Evolutionary conservation across 2,888 invertebrate species (phyloP), one percentile per base, ranked within the genome.

Genomic region (Axea sp.): DNA sequence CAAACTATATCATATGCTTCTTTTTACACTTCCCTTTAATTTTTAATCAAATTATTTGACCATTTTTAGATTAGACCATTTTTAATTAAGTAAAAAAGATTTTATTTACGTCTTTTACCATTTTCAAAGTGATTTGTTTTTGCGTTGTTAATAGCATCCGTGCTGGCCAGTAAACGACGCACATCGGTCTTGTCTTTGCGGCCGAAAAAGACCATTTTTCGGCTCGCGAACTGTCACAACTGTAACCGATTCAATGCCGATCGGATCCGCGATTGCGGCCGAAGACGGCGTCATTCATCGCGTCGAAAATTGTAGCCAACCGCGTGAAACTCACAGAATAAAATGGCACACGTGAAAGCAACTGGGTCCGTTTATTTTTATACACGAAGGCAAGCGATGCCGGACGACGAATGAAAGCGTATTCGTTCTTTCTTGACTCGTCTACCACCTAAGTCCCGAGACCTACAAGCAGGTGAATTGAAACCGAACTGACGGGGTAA

Each of bases 41-140:
- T n/a, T n/a, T n/a, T n/a, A n/a, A n/a, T n/a, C n/a, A n/a, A n/a
- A n/a, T n/a, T n/a, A n/a, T n/a, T n/a, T n/a, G n/a, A n/a, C n/a
- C n/a, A n/a, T n/a, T n/a, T n/a, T n/a, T n/a, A n/a, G n/a, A n/a
- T n/a, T n/a, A n/a, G n/a, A n/a, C n/a, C n/a, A n/a, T n/a, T n/a
- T n/a, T n/a, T n/a, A n/a, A n/a, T n/a, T n/a, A n/a, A n/a, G n/a
- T n/a, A n/a, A n/a, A n/a, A n/a, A n/a, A n/a, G n/a, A n/a, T n/a
- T n/a, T n/a, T n/a, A n/a, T n/a, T n/a, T n/a, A n/a, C n/a, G n/a
- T n/a, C n/a, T n/a, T 24, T 55, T 87, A 87, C 87, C 87, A 77
- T 87, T 87, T 65, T 87, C 87, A 12, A 84, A 80, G 9, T 86
- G 85, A 68, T 83, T 80, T 12, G 80, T 57, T 77, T 85, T 86